Percentiles rank a stretch among this genome's conserved stretches.
Conservation (phyloP, 2,888 invertebrate species). For the Patella caerulea region DNA sequence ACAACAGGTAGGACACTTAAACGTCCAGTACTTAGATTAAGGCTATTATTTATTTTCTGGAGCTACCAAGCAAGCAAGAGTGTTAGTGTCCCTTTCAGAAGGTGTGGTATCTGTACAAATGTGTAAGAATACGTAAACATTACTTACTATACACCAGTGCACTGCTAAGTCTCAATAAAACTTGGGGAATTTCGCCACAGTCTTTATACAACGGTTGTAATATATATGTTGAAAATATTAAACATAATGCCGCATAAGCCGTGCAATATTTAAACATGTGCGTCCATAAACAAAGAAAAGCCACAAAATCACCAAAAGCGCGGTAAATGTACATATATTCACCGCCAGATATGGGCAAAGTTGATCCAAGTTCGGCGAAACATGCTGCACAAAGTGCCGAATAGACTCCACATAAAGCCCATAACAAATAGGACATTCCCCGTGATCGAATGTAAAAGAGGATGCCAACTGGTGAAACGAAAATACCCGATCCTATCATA, state of each 20-base stretch:
- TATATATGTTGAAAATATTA: slow-evolving; percentile 68
- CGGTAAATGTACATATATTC: slow-evolving; percentile 73
- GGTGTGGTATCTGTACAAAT: too few relatives aligned
- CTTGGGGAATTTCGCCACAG: slow-evolving; percentile 59
- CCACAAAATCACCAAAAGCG: slow-evolving; percentile 68
- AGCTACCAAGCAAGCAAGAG: too few relatives aligned
- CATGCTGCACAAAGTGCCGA: slow-evolving; percentile 87
- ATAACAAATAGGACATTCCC: slow-evolving; percentile 85
- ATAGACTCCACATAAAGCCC: slow-evolving; percentile 86
- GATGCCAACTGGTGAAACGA: slow-evolving; percentile 94
- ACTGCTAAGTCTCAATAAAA: slow-evolving; percentile 56
- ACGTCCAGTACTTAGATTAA: too few relatives aligned
- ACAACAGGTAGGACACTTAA: too few relatives aligned
- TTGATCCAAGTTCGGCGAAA: slow-evolving; percentile 91
- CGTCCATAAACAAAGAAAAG: slow-evolving; percentile 68
- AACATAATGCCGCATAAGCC: slow-evolving; percentile 64
- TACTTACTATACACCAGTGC: slow-evolving; percentile 58
- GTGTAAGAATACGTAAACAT: too few relatives aligned
- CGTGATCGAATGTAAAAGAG: slow-evolving; percentile 83
- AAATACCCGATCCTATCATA: slow-evolving; percentile 95
- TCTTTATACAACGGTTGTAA: slow-evolving; percentile 62
- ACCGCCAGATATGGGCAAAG: slow-evolving; percentile 78
- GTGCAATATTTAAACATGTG: slow-evolving; percentile 66
- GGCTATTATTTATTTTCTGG: too few relatives aligned
- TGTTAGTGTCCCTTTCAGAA: too few relatives aligned